These are phyloP conservation scores for Leptinotarsa rubiginosa DNA, from an alignment of 2,888 invertebrate genomes.

Conservation along the genomic window DNA sequence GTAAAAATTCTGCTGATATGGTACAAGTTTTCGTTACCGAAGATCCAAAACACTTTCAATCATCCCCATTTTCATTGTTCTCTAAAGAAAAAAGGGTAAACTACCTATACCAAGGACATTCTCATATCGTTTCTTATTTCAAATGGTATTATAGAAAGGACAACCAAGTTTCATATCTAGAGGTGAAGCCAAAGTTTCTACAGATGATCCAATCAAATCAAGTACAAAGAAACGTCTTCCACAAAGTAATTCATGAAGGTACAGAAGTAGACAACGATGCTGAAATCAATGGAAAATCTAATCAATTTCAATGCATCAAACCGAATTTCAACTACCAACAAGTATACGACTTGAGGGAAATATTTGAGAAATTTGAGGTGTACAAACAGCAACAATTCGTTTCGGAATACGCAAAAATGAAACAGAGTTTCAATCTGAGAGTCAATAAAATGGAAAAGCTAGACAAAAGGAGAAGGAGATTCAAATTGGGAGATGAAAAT, in stretches of 20 bases:
- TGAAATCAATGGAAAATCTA: not conserved
- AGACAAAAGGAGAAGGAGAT: not conserved
- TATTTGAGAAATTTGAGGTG: conserved; percentile 31
- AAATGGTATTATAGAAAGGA: not conserved
- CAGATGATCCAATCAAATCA: not conserved
- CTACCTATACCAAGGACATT: conserved; percentile 21
- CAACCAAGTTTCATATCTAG: not conserved
- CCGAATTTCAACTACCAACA: conserved; percentile 10
- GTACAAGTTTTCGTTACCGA: not conserved
- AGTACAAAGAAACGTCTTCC: not conserved
- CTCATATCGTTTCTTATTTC: not conserved
- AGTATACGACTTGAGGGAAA: conserved; percentile 21
- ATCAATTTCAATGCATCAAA: not conserved
- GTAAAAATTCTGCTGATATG: not conserved
- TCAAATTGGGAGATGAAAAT: not conserved
- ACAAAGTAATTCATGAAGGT: not conserved
- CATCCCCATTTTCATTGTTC: not conserved
- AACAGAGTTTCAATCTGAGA: not conserved
- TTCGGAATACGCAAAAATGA: not conserved
- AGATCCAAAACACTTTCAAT: not conserved
- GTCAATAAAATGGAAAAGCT: conserved; percentile 6
- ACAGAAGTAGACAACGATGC: not conserved
- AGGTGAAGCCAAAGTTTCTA: not conserved
- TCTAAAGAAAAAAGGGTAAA: conserved; percentile 18
- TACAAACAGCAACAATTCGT: conserved; percentile 29